Conservation (phyloP, 1,140 invertebrate genomes). For the Hylyphantes graminicola region DNA sequence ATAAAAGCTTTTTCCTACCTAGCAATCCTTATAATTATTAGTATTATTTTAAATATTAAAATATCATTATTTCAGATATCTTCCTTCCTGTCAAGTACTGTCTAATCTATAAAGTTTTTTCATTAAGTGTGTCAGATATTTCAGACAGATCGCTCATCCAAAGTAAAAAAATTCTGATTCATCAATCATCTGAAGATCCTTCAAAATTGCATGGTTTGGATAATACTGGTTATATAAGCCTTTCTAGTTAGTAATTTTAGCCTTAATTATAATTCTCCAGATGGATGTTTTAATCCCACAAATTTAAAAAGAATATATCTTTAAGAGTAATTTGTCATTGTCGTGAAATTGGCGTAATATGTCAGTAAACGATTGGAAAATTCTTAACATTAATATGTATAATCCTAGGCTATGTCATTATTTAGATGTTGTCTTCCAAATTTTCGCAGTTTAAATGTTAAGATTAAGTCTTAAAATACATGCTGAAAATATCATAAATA, state of each 20-base stretch:
- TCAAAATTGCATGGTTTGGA: conserved; percentile 29
- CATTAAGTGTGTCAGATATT: conserved; percentile 14
- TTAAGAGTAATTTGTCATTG: conserved; percentile 41
- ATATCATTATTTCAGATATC: no score
- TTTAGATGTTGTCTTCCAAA: no score
- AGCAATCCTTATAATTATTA: no score
- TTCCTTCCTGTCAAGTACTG: no score
- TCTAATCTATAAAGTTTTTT: conserved; percentile 4
- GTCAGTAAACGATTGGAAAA: no score
- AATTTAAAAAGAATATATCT: background rate
- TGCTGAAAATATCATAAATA: no score
- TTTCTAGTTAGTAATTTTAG: conserved; percentile 31
- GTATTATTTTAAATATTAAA: no score
- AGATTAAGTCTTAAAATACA: no score
- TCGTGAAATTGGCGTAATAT: background rate
- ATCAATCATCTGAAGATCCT: conserved; percentile 40
- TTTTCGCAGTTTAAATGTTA: no score
- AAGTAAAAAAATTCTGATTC: conserved; percentile 31
- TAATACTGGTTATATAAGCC: conserved; percentile 42
- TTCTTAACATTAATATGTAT: no score
- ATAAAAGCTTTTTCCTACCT: no score
- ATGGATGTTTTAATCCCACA: background rate
- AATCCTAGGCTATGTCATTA: no score
- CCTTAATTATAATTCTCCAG: conserved; percentile 44
- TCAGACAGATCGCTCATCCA: conserved; percentile 40